Evolutionary conservation across 2,113 vertebrate genomes (phyloP).

Genomic region (Cottus gobio): DNA sequence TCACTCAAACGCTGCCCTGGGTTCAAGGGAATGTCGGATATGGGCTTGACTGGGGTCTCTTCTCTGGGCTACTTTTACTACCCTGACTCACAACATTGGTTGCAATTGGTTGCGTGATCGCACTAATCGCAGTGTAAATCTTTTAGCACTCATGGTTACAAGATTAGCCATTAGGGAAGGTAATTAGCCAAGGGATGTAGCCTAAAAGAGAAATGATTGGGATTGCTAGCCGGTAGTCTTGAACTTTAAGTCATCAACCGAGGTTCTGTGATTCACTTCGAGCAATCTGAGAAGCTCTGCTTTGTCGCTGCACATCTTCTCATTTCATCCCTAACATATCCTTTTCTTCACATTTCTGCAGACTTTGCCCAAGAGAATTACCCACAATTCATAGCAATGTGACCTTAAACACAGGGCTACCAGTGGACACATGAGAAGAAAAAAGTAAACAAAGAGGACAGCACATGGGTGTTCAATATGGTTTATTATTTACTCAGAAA

Average conservation of each 20-base stretch:
- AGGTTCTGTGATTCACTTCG: background rate
- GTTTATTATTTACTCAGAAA: no score
- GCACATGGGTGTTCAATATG: background rate
- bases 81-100: background rate
- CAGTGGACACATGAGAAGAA: background rate
- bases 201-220: no score
- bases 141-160: background rate
- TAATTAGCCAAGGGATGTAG: background rate
- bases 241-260: background rate
- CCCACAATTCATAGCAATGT: background rate
- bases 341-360: no score
- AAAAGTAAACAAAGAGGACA: background rate
- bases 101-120: background rate
- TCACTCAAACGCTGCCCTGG: constrained; percentile 10
- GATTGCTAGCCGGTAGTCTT: background rate
- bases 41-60: constrained; percentile 1
- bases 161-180: background rate
- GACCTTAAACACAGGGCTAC: background rate
- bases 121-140: background rate
- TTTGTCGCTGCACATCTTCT: no score
- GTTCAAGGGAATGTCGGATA: background rate
- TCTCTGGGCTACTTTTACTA: background rate
- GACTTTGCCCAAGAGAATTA: no score
- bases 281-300: no score
- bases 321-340: background rate